Conservation (phyloP, 2,888 invertebrate genomes). For the Lepidonotus clava region DNA sequence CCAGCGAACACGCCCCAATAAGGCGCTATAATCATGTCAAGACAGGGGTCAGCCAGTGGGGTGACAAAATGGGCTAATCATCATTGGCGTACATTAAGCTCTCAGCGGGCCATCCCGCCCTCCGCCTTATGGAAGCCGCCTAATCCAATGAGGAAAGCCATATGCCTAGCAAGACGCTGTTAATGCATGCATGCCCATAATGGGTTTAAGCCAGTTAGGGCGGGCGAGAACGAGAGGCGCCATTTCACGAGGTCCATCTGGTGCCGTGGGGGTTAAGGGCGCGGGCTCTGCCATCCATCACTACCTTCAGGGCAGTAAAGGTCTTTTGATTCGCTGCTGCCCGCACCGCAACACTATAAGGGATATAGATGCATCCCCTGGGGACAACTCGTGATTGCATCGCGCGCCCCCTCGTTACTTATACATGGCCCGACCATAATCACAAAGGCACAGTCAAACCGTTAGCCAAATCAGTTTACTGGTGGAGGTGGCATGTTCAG, state of each 20-base stretch:
- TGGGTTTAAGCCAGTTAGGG: not conserved
- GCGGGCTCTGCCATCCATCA: conserved; percentile 13
- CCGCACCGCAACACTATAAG: not conserved
- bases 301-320: not conserved
- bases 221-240: not conserved
- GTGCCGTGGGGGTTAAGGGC: not conserved
- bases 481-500: not conserved
- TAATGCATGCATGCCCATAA: conserved; percentile 10
- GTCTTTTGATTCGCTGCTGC: not conserved
- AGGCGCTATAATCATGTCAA: too few species aligned
- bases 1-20: too few species aligned
- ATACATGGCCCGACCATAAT: conserved; percentile 12
- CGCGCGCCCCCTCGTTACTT: conserved; percentile 5
- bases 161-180: too few species aligned
- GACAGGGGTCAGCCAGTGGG: too few species aligned
- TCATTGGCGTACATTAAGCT: too few species aligned
- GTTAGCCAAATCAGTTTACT: conserved; percentile 17
- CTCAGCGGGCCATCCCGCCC: too few species aligned
- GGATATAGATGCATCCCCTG: conserved; percentile 18
- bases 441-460: conserved; percentile 31
- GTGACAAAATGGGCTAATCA: too few species aligned
- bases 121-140: too few species aligned
- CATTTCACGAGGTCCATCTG: conserved; percentile 31
- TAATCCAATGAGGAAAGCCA: too few species aligned
- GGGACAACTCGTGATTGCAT: conserved; percentile 17